Conservation (phyloP, 2,797 vertebrate species). For the Chelon auratus region DNA sequence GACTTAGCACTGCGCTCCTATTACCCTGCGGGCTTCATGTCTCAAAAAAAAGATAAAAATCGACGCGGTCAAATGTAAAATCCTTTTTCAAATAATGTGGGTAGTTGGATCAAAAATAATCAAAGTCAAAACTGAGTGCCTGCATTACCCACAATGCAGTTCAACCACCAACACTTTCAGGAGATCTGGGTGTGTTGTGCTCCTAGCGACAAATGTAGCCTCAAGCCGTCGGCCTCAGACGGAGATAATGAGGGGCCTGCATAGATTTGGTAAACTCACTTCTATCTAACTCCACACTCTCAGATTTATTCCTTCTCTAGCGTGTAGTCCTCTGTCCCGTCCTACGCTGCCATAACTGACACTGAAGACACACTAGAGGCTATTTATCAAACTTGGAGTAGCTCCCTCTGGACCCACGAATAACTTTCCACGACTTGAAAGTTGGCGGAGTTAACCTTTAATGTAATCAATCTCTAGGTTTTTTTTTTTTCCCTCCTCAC, state of each 20-base stretch:
- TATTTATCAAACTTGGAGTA: neutral
- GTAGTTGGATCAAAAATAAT: too few species aligned
- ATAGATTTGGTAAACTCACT: neutral
- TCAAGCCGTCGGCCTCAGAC: neutral
- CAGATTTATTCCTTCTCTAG: neutral
- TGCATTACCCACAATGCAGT: neutral
- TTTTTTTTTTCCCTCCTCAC: neutral
- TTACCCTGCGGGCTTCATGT: neutral
- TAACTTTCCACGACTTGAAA: neutral
- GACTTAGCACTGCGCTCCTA: neutral
- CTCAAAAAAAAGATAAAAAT: too few species aligned
- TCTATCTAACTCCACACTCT: neutral
- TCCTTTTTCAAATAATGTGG: neutral
- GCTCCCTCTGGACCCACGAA: neutral
- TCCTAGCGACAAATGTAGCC: neutral
- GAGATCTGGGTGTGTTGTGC: neutral
- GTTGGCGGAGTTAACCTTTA: conserved; percentile 4
- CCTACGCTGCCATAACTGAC: too few species aligned
- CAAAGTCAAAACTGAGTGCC: neutral
- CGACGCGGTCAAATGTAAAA: too few species aligned
- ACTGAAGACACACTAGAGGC: too few species aligned
- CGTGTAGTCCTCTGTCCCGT: neutral
- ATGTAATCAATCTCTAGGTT: conserved; percentile 4
- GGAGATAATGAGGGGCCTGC: neutral
- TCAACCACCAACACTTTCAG: neutral